These are phyloP conservation scores for Danaus melanippus DNA, from an alignment of 1,140 invertebrate species.

Conservation along the genomic window DNA sequence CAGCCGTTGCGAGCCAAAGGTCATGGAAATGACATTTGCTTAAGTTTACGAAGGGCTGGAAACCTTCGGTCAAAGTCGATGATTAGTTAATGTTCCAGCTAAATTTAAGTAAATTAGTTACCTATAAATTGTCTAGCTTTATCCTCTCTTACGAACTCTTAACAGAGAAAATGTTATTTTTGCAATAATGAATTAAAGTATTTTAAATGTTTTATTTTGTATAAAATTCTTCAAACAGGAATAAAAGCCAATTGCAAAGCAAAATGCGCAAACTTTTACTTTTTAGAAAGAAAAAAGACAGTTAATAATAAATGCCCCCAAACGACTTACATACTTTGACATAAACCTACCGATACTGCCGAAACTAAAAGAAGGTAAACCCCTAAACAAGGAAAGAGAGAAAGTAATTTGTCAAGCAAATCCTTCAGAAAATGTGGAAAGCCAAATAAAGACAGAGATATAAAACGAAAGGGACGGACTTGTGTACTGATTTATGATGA, in stretches of 20 bases:
- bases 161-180: too few relatives aligned
- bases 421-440: conserved; percentile 36
- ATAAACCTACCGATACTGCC: conserved; percentile 52
- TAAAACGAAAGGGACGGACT: conserved; percentile 21
- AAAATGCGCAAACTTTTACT: conserved; percentile 21
- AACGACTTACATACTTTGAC: conserved; percentile 51
- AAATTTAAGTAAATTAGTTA: too few relatives aligned
- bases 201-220: conserved; percentile 29
- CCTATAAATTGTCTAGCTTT: too few relatives aligned
- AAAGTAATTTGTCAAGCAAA: conserved; percentile 67
- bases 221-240: conserved; percentile 37
- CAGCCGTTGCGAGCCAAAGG: conserved; percentile 11
- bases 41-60: conserved; percentile 12
- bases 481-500: conserved; percentile 51
- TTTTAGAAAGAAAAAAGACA: conserved; percentile 21
- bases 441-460: conserved; percentile 25
- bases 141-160: too few relatives aligned
- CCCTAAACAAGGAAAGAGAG: conserved; percentile 50
- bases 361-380: conserved; percentile 37
- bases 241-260: conserved; percentile 37
- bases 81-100: conserved; percentile 1
- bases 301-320: conserved; percentile 65
- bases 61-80: conserved; percentile 9
- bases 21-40: conserved; percentile 15
- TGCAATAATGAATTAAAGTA: conserved; percentile 3